Conservation (phyloP, 2,888 invertebrate species). For the Cepaea hortensis region DNA sequence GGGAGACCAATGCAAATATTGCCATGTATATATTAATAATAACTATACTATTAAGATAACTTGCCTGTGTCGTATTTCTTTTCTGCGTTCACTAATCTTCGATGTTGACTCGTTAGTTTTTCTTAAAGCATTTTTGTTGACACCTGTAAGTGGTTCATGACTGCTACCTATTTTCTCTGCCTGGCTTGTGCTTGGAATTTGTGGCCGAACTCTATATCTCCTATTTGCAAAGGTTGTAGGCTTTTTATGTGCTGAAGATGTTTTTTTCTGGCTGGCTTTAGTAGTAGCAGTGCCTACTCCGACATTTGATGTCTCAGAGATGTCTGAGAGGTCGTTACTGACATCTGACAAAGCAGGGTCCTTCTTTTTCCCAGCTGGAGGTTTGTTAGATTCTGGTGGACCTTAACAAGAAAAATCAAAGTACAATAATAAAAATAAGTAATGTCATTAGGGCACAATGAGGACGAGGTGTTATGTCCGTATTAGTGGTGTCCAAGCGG, state of each 20-base stretch:
- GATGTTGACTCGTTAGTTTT: not conserved
- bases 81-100: not conserved
- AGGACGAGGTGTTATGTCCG: too few species aligned
- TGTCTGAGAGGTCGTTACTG: slow-evolving; percentile 33
- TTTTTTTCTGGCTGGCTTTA: not conserved
- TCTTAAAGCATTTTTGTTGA: not conserved
- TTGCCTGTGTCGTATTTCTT: slow-evolving; percentile 17
- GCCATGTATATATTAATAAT: too few species aligned
- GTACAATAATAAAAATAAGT: not conserved
- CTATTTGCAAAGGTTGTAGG: not conserved
- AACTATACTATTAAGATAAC: not conserved
- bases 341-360: slow-evolving; percentile 23
- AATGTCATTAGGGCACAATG: too few species aligned
- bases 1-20: too few species aligned
- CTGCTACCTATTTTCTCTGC: not conserved
- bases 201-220: not conserved
- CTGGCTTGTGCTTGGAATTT: not conserved
- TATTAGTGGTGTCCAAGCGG: too few species aligned
- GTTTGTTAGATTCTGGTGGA: not conserved
- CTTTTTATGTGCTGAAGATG: not conserved
- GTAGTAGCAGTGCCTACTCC: not conserved
- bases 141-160: not conserved
- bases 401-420: not conserved
- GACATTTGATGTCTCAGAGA: slow-evolving; percentile 33
- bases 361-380: not conserved